These are phyloP conservation scores for Campaea margaritaria DNA, from an alignment of 2,888 invertebrate species.

Conservation along the genomic window DNA sequence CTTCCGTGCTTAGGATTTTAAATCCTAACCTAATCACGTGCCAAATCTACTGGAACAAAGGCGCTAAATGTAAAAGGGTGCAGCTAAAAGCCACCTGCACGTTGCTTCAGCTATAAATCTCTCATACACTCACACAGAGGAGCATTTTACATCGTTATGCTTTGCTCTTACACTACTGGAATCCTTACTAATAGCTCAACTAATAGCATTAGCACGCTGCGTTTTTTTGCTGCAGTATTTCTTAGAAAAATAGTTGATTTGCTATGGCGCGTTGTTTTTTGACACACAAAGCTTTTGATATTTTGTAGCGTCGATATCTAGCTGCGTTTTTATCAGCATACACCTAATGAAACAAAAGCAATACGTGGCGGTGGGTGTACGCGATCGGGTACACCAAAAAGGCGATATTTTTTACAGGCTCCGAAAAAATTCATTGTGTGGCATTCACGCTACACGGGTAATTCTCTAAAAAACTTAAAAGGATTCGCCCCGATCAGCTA, in stretches of 20 bases:
- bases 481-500: no score
- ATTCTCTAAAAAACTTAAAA: no score
- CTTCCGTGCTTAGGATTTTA: background rate
- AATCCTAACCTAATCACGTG: conserved; percentile 33
- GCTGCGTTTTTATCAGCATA: no score
- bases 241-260: background rate
- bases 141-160: conserved; percentile 5
- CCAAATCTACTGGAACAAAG: conserved; percentile 40
- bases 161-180: conserved; percentile 7
- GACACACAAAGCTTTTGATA: no score
- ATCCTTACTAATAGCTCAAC: background rate
- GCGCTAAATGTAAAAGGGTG: conserved; percentile 38
- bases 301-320: no score
- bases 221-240: background rate
- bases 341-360: no score
- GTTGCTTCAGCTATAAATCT: background rate
- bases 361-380: background rate
- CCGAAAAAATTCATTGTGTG: no score
- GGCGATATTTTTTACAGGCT: no score
- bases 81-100: conserved; percentile 52
- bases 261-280: no score
- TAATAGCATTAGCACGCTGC: background rate
- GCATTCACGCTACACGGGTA: no score
- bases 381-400: background rate
- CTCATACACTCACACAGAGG: background rate